phyloP scores from a whole-genome alignment of 2,888 invertebrate genomes.

The Magallana nippona region DNA sequence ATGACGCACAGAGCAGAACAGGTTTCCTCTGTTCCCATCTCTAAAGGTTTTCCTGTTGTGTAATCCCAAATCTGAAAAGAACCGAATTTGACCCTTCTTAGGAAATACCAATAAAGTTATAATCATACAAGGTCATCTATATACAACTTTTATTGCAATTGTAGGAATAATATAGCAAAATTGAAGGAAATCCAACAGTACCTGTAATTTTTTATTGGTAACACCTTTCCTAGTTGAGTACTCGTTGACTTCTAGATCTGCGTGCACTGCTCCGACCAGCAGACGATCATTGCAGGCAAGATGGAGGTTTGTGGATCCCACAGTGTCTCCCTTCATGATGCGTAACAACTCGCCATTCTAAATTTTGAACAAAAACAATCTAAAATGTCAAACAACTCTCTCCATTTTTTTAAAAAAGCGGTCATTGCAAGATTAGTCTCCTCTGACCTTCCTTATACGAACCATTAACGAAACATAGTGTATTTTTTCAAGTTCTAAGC shows the following conservation, averaged over 20 bases:
- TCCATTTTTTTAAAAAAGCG: no score
- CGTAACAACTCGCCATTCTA: conserved; percentile 79
- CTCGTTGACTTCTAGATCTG: conserved; percentile 76
- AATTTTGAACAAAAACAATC: conserved; percentile 33
- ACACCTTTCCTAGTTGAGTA: conserved; percentile 73
- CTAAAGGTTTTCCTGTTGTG: conserved; percentile 76
- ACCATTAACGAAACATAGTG: no score
- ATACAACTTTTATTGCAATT: no score
- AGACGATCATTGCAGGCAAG: conserved; percentile 77
- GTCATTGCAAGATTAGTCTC: no score
- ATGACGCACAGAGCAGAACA: conserved; percentile 79
- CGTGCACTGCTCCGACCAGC: conserved; percentile 79
- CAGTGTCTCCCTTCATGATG: conserved; percentile 78
- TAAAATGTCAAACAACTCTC: neutral
- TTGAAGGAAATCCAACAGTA: conserved; percentile 48
- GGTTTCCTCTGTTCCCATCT: conserved; percentile 76
- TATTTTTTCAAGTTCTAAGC: no score
- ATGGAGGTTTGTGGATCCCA: conserved; percentile 79
- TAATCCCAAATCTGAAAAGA: conserved; percentile 79
- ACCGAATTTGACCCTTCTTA: neutral
- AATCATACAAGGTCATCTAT: no score
- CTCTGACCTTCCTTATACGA: no score
- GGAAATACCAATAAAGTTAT: neutral
- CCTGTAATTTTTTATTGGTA: conserved; percentile 78
- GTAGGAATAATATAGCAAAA: no score